Evolutionary conservation across 2,113 vertebrate genomes (phyloP).

Genomic region (Antechinus flavipes): DNA sequence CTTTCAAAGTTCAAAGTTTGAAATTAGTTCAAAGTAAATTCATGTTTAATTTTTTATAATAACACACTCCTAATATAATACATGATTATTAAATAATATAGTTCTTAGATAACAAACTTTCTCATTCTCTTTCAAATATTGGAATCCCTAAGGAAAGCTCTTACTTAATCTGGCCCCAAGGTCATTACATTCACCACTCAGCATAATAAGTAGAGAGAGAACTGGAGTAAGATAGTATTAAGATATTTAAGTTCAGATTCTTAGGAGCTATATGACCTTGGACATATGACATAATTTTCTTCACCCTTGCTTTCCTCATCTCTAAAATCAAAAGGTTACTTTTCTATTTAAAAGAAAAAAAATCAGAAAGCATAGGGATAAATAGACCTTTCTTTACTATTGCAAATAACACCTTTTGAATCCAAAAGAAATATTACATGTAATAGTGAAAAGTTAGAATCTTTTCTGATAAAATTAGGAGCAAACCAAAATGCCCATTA

Average conservation of each 20-base stretch:
- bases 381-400: neutral
- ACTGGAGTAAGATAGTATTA: neutral
- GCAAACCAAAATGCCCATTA: neutral
- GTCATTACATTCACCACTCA: no score
- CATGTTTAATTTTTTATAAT: neutral
- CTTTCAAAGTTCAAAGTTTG: neutral
- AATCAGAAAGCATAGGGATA: neutral
- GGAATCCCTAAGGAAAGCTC: no score
- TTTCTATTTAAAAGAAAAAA: neutral
- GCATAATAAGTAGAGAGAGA: neutral
- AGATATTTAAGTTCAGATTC: neutral
- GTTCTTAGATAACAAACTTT: neutral
- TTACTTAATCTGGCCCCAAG: no score
- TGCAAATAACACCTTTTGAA: neutral
- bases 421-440: neutral
- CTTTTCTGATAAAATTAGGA: neutral
- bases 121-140: neutral
- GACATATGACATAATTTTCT: no score
- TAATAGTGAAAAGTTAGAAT: neutral
- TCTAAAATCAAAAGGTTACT: neutral
- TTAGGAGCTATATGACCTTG: neutral
- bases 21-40: neutral
- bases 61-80: neutral
- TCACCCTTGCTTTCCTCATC: neutral
- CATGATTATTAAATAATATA: neutral